Conservation (phyloP, 23 tunicate species). For the Corella eumyota region DNA sequence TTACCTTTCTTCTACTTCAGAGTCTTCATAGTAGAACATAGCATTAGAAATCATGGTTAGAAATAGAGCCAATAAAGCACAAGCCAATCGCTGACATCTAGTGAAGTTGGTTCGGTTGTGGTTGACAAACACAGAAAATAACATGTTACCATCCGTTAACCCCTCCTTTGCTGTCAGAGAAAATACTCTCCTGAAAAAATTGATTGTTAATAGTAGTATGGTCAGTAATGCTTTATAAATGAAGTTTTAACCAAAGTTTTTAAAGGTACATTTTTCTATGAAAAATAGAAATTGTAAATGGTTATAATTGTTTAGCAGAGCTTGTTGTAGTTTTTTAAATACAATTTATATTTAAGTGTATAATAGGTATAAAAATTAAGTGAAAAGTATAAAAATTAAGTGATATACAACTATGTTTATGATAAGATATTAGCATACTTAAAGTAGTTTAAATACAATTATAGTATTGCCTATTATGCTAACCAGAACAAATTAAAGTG, state of each 20-base stretch:
- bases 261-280: not conserved
- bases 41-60: constrained; percentile 37
- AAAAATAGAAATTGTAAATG: not conserved
- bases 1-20: constrained; percentile 20
- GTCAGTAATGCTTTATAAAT: not conserved
- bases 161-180: constrained; percentile 9
- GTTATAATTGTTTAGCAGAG: too few relatives aligned
- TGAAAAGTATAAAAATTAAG: too few relatives aligned
- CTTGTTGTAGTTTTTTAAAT: too few relatives aligned
- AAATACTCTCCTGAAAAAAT: constrained; percentile 25
- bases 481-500: too few relatives aligned
- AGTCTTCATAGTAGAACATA: constrained; percentile 27
- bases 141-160: constrained; percentile 19
- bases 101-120: constrained; percentile 26
- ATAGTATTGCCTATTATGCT: too few relatives aligned
- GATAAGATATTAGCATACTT: too few relatives aligned
- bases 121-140: constrained; percentile 28
- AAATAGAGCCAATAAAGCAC: constrained; percentile 19
- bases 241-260: not conserved
- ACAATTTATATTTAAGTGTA: too few relatives aligned
- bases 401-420: too few relatives aligned
- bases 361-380: too few relatives aligned
- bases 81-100: constrained; percentile 41
- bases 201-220: not conserved
- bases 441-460: too few relatives aligned